Evolutionary conservation across 2,113 vertebrate species (phyloP).

Genomic region (Spheniscus mendiculus): DNA sequence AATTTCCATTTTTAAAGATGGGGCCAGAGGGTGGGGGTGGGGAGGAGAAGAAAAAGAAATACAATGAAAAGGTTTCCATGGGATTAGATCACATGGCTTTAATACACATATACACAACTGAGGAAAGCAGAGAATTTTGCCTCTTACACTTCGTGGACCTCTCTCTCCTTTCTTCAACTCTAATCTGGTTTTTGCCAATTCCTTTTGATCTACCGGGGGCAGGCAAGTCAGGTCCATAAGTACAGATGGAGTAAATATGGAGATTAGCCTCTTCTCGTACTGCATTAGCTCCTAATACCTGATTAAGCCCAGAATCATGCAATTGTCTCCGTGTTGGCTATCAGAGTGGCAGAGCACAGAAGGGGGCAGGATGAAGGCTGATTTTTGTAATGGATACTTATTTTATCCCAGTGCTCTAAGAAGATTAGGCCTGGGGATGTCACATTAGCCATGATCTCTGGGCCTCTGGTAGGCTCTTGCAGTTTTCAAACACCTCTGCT

Average conservation of each 20-base stretch:
- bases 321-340: conserved; percentile 92
- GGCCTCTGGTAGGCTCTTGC: conserved; percentile 86
- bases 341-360: conserved; percentile 85
- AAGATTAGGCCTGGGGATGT: conserved; percentile 98
- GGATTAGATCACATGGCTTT: conserved; percentile 75
- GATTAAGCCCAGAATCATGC: conserved; percentile 92
- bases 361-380: conserved; percentile 91
- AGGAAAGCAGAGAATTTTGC: conserved; percentile 77
- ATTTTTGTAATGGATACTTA: conserved; percentile 98
- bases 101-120: conserved; percentile 68
- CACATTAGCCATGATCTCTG: conserved; percentile 96
- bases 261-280: conserved; percentile 93
- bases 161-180: conserved; percentile 74
- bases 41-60: conserved; percentile 32
- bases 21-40: not conserved
- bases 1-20: conserved; percentile 52
- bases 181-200: conserved; percentile 93
- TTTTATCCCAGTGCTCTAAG: conserved; percentile 96
- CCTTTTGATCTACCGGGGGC: conserved; percentile 92
- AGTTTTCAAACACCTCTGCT: conserved; percentile 86
- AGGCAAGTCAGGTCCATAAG: conserved; percentile 84
- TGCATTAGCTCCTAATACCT: conserved; percentile 95
- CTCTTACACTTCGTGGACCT: conserved; percentile 73
- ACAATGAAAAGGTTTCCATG: conserved; percentile 54
- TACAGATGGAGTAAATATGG: conserved; percentile 97